Evolutionary conservation across 2,888 invertebrate species (phyloP), one percentile per base, ranked within the genome.

Genomic region (Subacronicta megacephala): DNA sequence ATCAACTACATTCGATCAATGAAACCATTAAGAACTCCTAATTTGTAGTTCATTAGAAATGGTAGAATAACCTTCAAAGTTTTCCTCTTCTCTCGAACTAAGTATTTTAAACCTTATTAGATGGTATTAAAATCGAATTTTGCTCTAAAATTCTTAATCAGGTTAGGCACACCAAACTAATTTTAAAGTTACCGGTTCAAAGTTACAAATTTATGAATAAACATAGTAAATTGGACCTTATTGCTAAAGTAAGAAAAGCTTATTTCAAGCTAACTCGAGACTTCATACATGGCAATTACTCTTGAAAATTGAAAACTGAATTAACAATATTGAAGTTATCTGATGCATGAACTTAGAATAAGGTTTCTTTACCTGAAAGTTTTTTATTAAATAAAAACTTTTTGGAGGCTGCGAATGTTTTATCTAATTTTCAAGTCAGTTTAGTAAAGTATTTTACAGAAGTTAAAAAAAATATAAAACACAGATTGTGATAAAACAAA

Each of bases 201-300:
- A 13, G 16, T 51, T 60, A 61, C 44, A 16, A 33, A 33, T 17
- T n/a, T 17, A 6, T 35, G 12, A 50, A 31, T 40, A 23, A 16
- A 12, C 15, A 46, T 62, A 41, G 7, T 18, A 56, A 50, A 44
- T 56, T 65, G 13, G 43, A 26, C 46, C 49, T 33, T 71, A 40
- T 43, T 20, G 1, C 9, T 5, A 0, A 0, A 0, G 0, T 1
- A 6, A 38, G 47, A 33, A 20, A 7, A 20, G 35, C 40, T 41
- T 16, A 7, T 31, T 37, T 59, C 47, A 2, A 23, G 23, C 23
- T 23, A 9, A 2, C 9, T 9, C 9, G 26, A 26, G 26, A 3
- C 3, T 3, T 3, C 26, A 26, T 26, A 23, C 9, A 26, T 26
- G 26, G 26, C 33, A 56, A 45, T 49, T 50, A 57, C 17, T 44